Percentiles rank a stretch among this genome's conserved stretches.
These are phyloP conservation scores for Tragelaphus imberbis DNA, from an alignment of 2,113 vertebrate genomes.

Conservation along the genomic window DNA sequence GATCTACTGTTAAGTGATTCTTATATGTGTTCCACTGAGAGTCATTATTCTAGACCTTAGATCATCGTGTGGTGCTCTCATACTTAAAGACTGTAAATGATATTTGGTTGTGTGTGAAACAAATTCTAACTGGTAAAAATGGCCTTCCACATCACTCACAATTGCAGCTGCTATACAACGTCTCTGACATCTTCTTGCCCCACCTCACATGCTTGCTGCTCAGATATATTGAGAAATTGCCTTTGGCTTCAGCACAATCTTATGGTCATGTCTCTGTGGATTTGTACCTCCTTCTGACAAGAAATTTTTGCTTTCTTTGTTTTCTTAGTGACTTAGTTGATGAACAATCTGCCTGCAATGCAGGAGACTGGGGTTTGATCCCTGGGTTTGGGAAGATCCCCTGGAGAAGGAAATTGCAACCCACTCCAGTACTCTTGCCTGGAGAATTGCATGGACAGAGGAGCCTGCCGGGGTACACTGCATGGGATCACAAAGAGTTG, in stretches of 20 bases:
- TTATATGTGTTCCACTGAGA: background rate
- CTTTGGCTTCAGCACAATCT: rapidly evolving
- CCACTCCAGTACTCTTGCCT: background rate
- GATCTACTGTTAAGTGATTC: background rate
- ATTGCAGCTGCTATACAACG: rapidly evolving
- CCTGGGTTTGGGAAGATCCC: background rate
- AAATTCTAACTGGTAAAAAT: background rate
- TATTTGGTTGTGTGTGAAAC: background rate
- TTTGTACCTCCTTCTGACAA: background rate
- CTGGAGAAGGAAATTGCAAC: background rate
- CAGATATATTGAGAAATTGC: background rate
- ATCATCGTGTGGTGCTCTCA: background rate
- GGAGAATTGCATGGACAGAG: background rate
- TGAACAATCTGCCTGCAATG: background rate
- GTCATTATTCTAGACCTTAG: background rate
- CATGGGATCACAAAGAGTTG: background rate
- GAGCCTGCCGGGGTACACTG: background rate
- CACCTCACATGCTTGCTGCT: rapidly evolving
- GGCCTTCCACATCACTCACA: background rate
- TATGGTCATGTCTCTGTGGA: background rate
- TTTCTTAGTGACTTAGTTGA: background rate
- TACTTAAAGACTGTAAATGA: background rate
- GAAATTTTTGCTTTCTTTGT: background rate
- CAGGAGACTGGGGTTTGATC: background rate
- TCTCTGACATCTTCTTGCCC: rapidly evolving